Evolutionary conservation across 2,113 vertebrate genomes (phyloP), one percentile per base, ranked within the genome.

Genomic region (Misgurnus mizolepis): DNA sequence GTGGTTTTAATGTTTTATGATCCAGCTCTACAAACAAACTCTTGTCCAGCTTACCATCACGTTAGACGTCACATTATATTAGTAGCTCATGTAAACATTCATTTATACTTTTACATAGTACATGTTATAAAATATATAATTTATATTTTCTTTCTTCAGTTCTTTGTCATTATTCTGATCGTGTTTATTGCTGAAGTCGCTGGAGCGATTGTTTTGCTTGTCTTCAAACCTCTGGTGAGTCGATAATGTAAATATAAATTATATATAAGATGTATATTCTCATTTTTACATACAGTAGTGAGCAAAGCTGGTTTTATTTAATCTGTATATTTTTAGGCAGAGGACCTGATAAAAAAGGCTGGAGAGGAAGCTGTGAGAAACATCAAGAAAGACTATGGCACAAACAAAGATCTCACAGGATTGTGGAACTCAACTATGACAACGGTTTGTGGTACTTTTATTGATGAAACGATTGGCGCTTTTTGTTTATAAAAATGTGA

Each of bases 131-230:
- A 34, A 65, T 45, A 40, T 12, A 53, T 22, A 15, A 18, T 55
- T 7, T 45, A 17, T 11, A 70, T 17, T 41, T 79, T 71, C 80
- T 73, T 56, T 66, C 39, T 49, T 27, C 40, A 95, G 94, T 95
- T 95, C 76, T 95, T 94, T 43, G 67, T 91, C 80, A 90, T 95
- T 4, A 81, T 94, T 58, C 79, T 95, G 86, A 60, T 94, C 75
- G 90, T 95, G 71, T 95, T 95, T 87, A 88, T 94, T 22, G 94
- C 89, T 0, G 92, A 95, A 86, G 85, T 95, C 0, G 91, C 91
- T 3, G 93, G 93, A 49, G 94, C 93, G 0, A 85, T 95, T 9
- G 90, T 94, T 69, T 85, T 95, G 76, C 62, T 94, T 84, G 92
- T 90, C 0, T 95, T 95, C 87, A 93, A 90, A 76, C 89, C 91